phyloP scores from a whole-genome alignment of 2,113 vertebrate species.

The Pituophis catenifer region DNA sequence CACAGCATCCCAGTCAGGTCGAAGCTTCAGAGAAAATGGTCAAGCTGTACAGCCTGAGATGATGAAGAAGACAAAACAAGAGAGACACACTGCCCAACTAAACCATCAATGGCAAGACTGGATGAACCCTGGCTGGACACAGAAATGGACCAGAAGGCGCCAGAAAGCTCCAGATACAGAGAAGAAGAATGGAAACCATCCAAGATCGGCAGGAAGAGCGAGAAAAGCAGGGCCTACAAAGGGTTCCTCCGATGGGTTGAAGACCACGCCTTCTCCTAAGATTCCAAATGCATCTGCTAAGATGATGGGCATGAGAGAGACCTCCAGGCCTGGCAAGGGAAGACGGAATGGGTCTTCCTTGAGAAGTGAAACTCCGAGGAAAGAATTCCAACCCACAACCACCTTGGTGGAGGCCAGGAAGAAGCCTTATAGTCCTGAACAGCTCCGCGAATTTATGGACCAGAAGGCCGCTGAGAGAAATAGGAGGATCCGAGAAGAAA shows the following conservation, averaged over 20 bases:
- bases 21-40: neutral
- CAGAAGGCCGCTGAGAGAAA: slow-evolving; percentile 47
- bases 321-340: neutral
- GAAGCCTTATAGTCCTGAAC: slow-evolving; percentile 33
- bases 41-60: accelerated
- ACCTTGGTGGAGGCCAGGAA: neutral
- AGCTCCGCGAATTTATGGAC: slow-evolving; percentile 57
- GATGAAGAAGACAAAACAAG: accelerated
- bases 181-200: neutral
- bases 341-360: neutral
- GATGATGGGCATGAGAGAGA: no score
- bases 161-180: neutral
- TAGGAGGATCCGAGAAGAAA: slow-evolving; percentile 50
- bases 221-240: neutral
- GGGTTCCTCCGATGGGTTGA: neutral
- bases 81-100: neutral
- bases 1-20: accelerated
- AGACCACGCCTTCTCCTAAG: neutral
- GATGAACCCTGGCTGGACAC: neutral
- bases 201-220: neutral
- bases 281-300: neutral
- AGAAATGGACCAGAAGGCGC: accelerated
- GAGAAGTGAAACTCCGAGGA: neutral
- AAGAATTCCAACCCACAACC: neutral
- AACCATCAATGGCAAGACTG: neutral